Percentiles rank a stretch among this genome's conserved stretches.
Conservation (phyloP, 2,797 vertebrate species). For the Takifugu ocellatus region DNA sequence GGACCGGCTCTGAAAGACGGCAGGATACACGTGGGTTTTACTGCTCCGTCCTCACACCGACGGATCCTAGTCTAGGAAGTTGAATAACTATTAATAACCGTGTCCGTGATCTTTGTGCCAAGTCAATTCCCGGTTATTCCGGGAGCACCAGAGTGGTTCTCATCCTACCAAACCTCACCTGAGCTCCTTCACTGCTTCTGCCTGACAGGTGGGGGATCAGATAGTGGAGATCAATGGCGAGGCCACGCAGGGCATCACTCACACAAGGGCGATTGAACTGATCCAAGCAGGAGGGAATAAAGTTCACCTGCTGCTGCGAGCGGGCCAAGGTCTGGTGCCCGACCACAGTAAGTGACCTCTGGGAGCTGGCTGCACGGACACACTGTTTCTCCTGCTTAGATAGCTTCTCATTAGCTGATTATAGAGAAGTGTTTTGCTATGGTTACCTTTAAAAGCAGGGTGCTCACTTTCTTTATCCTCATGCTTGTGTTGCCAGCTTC, state of each 20-base stretch:
- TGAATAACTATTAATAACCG: too few species aligned
- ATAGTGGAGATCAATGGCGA: constrained; percentile 98
- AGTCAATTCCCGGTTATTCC: too few species aligned
- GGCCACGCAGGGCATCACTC: constrained; percentile 96
- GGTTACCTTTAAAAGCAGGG: constrained; percentile 43
- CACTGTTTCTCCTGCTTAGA: constrained; percentile 14
- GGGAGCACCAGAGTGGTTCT: too few species aligned
- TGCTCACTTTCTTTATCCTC: constrained; percentile 53
- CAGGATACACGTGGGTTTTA: constrained; percentile 85
- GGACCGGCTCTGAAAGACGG: constrained; percentile 92
- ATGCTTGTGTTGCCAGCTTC: constrained; percentile 65
- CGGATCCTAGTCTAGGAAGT: too few species aligned
- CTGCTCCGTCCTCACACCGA: neutral
- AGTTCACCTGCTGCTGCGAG: constrained; percentile 89
- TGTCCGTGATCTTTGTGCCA: too few species aligned
- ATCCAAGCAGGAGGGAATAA: constrained; percentile 95
- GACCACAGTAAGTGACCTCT: constrained; percentile 85
- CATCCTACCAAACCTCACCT: neutral
- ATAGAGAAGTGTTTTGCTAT: constrained; percentile 26
- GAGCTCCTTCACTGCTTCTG: neutral
- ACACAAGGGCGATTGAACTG: constrained; percentile 95
- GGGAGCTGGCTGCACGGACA: constrained; percentile 11
- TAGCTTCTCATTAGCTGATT: constrained; percentile 13
- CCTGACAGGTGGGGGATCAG: constrained; percentile 91
- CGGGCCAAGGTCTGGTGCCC: constrained; percentile 91